These are phyloP conservation scores for Sphaerodactylus townsendi DNA, from an alignment of 2,113 vertebrate species.

Conservation along the genomic window DNA sequence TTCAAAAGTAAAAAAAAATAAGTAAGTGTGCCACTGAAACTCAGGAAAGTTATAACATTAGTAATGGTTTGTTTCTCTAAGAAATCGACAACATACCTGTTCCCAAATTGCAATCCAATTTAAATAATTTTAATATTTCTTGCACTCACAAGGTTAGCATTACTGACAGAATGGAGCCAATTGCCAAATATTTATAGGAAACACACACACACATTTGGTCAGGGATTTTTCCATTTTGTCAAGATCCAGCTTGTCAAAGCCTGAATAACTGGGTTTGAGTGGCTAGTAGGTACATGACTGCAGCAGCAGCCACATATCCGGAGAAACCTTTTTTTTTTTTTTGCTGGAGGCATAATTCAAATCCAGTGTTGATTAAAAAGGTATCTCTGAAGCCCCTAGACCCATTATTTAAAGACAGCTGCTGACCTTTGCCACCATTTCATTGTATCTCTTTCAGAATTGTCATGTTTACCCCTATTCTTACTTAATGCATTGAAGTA, in stretches of 20 bases:
- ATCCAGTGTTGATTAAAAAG: neutral
- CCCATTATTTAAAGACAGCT: neutral
- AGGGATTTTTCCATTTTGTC: slow-evolving; percentile 48
- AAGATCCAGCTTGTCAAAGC: slow-evolving; percentile 50
- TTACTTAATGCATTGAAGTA: neutral
- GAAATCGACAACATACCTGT: neutral
- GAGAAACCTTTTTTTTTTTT: slow-evolving; percentile 12
- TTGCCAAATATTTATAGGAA: slow-evolving; percentile 59
- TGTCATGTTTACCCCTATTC: neutral
- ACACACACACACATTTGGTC: slow-evolving; percentile 37
- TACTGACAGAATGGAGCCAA: slow-evolving; percentile 58
- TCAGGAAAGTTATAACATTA: neutral
- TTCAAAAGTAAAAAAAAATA: neutral
- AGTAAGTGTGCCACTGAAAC: neutral
- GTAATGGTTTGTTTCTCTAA: neutral
- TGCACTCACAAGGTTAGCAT: slow-evolving; percentile 49
- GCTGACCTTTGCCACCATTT: neutral
- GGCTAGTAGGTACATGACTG: slow-evolving; percentile 46
- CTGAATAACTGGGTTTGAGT: slow-evolving; percentile 5
- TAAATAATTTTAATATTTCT: slow-evolving; percentile 52
- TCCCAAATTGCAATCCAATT: slow-evolving; percentile 62
- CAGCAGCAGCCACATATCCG: slow-evolving; percentile 31
- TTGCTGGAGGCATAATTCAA: neutral
- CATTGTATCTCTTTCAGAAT: neutral
- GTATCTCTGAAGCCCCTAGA: neutral